Conservation (phyloP, 1,140 invertebrate species). For the Drosophila nannoptera region DNA sequence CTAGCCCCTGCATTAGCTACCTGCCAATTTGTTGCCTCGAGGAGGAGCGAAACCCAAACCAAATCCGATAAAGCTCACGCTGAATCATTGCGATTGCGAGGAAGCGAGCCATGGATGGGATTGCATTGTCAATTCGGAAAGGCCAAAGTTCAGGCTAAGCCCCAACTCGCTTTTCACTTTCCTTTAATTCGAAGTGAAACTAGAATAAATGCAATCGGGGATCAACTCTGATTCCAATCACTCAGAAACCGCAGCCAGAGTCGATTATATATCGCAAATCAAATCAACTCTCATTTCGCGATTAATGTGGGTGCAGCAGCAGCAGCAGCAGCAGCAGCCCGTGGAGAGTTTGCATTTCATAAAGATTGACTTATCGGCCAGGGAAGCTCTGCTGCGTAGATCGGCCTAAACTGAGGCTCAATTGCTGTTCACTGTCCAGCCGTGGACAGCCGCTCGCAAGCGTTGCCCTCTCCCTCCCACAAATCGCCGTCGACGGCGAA, state of each 20-base stretch:
- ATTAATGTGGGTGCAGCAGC: slow-evolving; percentile 31
- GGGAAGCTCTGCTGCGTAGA: slow-evolving; percentile 19
- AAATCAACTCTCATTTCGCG: slow-evolving; percentile 26
- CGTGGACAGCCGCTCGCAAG: slow-evolving; percentile 19
- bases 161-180: slow-evolving; percentile 45
- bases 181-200: too few species aligned
- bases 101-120: slow-evolving; percentile 14
- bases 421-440: not conserved
- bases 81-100: slow-evolving; percentile 64
- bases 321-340: slow-evolving; percentile 26
- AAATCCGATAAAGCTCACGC: slow-evolving; percentile 22
- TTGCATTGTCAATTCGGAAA: slow-evolving; percentile 32
- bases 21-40: slow-evolving; percentile 43
- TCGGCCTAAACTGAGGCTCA: slow-evolving; percentile 6
- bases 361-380: slow-evolving; percentile 36
- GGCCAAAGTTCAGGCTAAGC: slow-evolving; percentile 53
- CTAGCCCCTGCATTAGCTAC: slow-evolving; percentile 43
- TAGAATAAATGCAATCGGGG: too few species aligned
- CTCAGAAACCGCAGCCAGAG: too few species aligned
- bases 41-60: slow-evolving; percentile 4
- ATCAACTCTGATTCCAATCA: too few species aligned
- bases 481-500: slow-evolving; percentile 60
- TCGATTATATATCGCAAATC: too few species aligned
- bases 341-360: too few species aligned
- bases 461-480: slow-evolving; percentile 37